Evolutionary conservation across 30 jellyfish, hydroid and myxozoan species (phyloP).

Genomic region (Morbakka virulenta): DNA sequence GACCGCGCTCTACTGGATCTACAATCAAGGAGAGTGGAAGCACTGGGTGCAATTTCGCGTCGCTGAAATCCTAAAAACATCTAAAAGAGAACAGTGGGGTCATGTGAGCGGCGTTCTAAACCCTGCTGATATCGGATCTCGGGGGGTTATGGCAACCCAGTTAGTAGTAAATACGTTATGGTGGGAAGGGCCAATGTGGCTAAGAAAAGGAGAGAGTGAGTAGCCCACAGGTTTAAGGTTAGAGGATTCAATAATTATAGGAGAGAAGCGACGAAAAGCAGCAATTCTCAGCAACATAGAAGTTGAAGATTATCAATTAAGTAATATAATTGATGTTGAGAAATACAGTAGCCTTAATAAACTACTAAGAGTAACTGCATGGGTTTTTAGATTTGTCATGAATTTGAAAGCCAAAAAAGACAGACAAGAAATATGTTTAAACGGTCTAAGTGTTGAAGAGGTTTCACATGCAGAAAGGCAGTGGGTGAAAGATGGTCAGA

Average conservation of each 20-base stretch:
- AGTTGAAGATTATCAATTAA: not conserved
- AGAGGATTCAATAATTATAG: not conserved
- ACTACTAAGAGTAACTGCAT: no score
- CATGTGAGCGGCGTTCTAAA: conserved; percentile 10
- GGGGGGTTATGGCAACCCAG: conserved; percentile 12
- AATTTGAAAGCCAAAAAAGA: not conserved
- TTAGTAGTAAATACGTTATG: not conserved
- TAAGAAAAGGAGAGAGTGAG: not conserved
- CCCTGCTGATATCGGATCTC: conserved; percentile 41
- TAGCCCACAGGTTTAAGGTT: not conserved
- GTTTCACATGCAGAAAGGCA: not conserved
- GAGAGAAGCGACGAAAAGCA: not conserved
- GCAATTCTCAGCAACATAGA: not conserved
- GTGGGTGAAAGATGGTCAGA: conserved; percentile 25
- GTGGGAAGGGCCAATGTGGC: conserved; percentile 47
- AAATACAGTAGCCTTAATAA: not conserved
- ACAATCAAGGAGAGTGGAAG: conserved; percentile 34
- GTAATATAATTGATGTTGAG: not conserved
- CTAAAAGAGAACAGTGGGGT: conserved; percentile 21
- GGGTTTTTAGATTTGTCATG: not conserved
- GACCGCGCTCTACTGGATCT: conserved; percentile 24
- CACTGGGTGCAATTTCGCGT: conserved; percentile 40
- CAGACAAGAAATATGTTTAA: not conserved
- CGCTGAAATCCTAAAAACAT: not conserved
- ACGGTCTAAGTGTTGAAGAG: conserved; percentile 1